These are phyloP conservation scores for Microtus oregoni DNA, from an alignment of 2,113 vertebrate species.

Conservation along the genomic window DNA sequence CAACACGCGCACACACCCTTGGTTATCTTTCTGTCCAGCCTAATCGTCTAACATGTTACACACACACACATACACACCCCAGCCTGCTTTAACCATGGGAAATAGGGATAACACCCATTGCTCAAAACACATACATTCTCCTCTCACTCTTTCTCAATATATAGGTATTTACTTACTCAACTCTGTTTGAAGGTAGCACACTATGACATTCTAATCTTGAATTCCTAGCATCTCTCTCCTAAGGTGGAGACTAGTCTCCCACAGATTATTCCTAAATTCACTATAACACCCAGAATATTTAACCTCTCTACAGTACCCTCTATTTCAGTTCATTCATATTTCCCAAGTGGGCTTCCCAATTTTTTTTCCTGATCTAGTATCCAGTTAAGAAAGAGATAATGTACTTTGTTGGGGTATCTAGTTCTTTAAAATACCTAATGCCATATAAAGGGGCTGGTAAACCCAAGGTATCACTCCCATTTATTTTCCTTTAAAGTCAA, in stretches of 20 bases:
- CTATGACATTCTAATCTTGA: neutral
- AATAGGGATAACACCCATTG: neutral
- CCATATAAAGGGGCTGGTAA: neutral
- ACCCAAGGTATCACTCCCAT: neutral
- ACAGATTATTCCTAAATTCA: neutral
- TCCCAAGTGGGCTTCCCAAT: neutral
- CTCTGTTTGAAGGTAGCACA: neutral
- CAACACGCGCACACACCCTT: too few species aligned
- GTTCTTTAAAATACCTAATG: neutral
- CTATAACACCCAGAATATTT: neutral
- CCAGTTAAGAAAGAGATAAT: neutral
- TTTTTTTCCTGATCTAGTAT: neutral
- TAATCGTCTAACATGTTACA: neutral
- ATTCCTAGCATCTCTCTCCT: neutral
- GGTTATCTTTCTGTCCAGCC: neutral
- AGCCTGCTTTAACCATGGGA: neutral
- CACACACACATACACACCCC: too few species aligned
- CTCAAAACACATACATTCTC: neutral
- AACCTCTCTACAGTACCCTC: neutral
- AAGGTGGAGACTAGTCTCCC: neutral
- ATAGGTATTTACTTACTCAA: neutral
- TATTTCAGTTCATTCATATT: neutral
- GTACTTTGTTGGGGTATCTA: neutral
- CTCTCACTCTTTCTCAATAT: neutral
- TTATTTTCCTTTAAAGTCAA: neutral